A percentile compares a stretch with the other conserved stretches of the same genome.
Conservation (phyloP, 1,140 invertebrate genomes). For the Drosophila paulistorum region DNA sequence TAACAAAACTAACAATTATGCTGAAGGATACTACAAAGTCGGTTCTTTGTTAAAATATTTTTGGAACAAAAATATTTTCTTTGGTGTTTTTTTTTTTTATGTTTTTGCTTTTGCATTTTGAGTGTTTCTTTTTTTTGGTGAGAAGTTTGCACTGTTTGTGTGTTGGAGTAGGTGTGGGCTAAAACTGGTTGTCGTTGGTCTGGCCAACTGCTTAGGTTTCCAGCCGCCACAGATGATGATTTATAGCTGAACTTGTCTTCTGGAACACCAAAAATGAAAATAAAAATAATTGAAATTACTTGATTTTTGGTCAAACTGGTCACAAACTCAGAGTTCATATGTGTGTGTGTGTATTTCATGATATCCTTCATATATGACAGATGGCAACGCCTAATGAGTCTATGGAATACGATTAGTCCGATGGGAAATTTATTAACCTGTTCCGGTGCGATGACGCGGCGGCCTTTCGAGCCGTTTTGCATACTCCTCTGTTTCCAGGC, state of each 20-base stretch:
- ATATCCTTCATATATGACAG: slow-evolving; percentile 50
- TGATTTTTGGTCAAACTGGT: slow-evolving; percentile 43
- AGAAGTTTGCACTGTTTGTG: slow-evolving; percentile 47
- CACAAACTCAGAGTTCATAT: slow-evolving; percentile 1
- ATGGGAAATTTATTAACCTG: slow-evolving; percentile 78
- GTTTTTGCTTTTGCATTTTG: slow-evolving; percentile 65
- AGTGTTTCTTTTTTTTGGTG: slow-evolving; percentile 63
- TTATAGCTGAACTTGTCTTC: slow-evolving; percentile 77
- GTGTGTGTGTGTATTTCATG: background rate
- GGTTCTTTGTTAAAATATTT: background rate
- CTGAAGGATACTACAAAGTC: background rate
- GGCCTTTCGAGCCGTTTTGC: slow-evolving; percentile 50
- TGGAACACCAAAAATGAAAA: slow-evolving; percentile 46
- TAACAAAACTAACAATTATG: no score
- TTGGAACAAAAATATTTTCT: slow-evolving; percentile 61
- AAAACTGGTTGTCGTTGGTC: slow-evolving; percentile 64
- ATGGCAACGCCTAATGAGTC: slow-evolving; percentile 47
- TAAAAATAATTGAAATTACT: slow-evolving; percentile 51
- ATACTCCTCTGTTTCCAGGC: slow-evolving; percentile 24
- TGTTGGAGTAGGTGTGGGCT: slow-evolving; percentile 72
- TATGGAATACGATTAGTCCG: slow-evolving; percentile 41
- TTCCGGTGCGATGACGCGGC: slow-evolving; percentile 67
- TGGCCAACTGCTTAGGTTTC: slow-evolving; percentile 44
- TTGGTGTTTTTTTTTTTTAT: slow-evolving; percentile 58
- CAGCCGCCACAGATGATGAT: slow-evolving; percentile 57